These are phyloP conservation scores for Cyclura pinguis DNA, from an alignment of 2,797 vertebrate species.

Conservation along the genomic window DNA sequence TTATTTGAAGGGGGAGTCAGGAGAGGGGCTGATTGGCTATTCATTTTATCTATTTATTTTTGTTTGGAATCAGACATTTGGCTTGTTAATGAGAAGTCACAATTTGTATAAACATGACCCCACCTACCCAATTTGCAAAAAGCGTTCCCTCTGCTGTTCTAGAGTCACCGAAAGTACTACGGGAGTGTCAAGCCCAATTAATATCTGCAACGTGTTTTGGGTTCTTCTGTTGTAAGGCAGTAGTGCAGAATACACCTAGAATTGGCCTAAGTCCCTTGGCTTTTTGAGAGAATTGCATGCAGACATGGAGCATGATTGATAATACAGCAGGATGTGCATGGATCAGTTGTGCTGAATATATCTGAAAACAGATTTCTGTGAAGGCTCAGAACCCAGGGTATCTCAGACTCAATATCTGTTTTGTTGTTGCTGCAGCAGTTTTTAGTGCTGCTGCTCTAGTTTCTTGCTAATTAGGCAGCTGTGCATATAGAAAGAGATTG, in stretches of 20 bases:
- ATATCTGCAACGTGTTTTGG: background rate
- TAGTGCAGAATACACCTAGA: background rate
- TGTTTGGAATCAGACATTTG: background rate
- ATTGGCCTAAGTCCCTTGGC: background rate
- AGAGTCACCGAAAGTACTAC: background rate
- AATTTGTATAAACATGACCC: conserved; percentile 8
- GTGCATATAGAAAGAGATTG: conserved; percentile 38
- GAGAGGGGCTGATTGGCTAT: background rate
- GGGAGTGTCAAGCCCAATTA: conserved; percentile 1
- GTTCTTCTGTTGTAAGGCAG: background rate
- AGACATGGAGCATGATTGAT: background rate
- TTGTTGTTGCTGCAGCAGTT: conserved; percentile 21
- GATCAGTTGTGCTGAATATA: background rate
- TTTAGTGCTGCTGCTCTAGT: background rate
- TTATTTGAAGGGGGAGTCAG: background rate
- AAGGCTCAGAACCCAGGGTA: background rate
- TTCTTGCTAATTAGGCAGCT: conserved; percentile 53
- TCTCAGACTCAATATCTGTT: background rate
- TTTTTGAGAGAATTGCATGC: background rate
- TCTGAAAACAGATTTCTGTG: rapidly evolving
- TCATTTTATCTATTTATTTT: background rate
- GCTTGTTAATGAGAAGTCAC: background rate
- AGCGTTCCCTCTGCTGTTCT: background rate
- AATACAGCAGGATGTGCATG: background rate
- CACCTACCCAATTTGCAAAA: background rate